A percentile compares a stretch with the other conserved stretches of the same genome.
These are phyloP conservation scores for Sebastes melanostomus DNA, from an alignment of 2,797 vertebrate genomes.

Conservation along the genomic window DNA sequence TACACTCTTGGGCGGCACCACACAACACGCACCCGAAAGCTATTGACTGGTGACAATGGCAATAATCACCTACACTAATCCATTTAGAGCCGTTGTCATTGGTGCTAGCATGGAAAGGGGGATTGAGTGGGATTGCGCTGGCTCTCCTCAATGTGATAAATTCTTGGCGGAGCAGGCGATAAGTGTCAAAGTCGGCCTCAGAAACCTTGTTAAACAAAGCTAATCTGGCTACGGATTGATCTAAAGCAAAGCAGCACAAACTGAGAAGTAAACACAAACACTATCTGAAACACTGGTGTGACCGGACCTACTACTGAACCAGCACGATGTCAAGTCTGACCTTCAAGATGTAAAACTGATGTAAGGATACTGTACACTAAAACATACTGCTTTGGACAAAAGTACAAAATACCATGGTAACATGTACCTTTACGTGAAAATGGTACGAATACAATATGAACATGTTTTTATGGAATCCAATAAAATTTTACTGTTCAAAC, in stretches of 20 bases:
- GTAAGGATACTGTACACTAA: background rate
- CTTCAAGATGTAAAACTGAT: conserved; percentile 8
- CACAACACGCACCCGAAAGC: conserved; percentile 57
- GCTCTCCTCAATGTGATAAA: conserved; percentile 54
- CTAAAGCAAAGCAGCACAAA: conserved; percentile 21
- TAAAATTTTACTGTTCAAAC: background rate
- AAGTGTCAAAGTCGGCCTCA: conserved; percentile 62
- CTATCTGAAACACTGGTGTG: background rate
- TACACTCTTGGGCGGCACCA: conserved; percentile 35
- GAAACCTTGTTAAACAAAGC: conserved; percentile 69
- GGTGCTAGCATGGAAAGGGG: conserved; percentile 48
- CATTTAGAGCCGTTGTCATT: conserved; percentile 79
- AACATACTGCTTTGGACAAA: background rate
- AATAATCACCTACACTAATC: conserved; percentile 82
- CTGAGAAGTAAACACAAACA: conserved; percentile 35
- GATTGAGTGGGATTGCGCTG: conserved; percentile 60
- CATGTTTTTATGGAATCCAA: background rate
- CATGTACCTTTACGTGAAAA: background rate
- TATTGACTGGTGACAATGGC: conserved; percentile 71
- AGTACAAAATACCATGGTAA: background rate
- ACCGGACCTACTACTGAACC: background rate
- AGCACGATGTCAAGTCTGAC: conserved; percentile 1
- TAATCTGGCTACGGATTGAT: conserved; percentile 66
- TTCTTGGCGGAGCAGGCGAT: conserved; percentile 38
- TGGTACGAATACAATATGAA: background rate